These are phyloP conservation scores for Orestias chungarensis DNA, from an alignment of 2,797 vertebrate genomes.

Conservation along the genomic window DNA sequence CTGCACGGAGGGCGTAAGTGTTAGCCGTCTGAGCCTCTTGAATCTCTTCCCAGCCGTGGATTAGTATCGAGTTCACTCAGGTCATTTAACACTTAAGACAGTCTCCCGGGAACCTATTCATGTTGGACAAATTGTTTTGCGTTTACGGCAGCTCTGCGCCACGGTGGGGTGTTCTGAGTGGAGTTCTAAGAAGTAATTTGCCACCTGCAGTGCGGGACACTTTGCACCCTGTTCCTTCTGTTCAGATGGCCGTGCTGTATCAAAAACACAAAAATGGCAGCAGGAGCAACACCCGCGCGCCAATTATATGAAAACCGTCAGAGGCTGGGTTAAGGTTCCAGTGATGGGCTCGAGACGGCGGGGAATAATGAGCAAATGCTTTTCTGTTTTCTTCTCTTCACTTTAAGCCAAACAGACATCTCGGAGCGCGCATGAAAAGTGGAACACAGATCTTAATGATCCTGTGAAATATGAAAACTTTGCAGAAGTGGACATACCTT, in stretches of 20 bases:
- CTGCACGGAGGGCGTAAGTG: conserved; percentile 70
- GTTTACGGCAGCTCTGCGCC: conserved; percentile 68
- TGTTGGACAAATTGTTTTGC: conserved; percentile 82
- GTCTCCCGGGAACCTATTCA: conserved; percentile 76
- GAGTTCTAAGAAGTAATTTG: conserved; percentile 78
- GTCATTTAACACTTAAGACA: conserved; percentile 82
- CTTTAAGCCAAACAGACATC: conserved; percentile 37
- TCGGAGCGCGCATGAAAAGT: conserved; percentile 43
- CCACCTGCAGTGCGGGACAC: conserved; percentile 71
- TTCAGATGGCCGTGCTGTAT: conserved; percentile 51
- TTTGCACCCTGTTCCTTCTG: conserved; percentile 65
- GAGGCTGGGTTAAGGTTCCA: conserved; percentile 49
- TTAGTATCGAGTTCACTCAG: conserved; percentile 78
- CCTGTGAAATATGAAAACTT: conserved; percentile 47
- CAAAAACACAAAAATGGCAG: conserved; percentile 66
- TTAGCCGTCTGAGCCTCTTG: conserved; percentile 71
- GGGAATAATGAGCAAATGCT: conserved; percentile 56
- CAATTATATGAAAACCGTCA: conserved; percentile 71
- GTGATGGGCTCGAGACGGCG: conserved; percentile 42
- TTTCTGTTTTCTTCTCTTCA: conserved; percentile 19
- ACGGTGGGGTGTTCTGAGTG: conserved; percentile 61
- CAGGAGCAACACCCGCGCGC: conserved; percentile 58
- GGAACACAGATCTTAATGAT: conserved; percentile 46
- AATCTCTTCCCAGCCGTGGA: conserved; percentile 74
- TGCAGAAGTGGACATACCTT: conserved; percentile 39